Evolutionary conservation across 2,113 vertebrate genomes (phyloP), one percentile per base, ranked within the genome.

Genomic region (Talpa occidentalis): DNA sequence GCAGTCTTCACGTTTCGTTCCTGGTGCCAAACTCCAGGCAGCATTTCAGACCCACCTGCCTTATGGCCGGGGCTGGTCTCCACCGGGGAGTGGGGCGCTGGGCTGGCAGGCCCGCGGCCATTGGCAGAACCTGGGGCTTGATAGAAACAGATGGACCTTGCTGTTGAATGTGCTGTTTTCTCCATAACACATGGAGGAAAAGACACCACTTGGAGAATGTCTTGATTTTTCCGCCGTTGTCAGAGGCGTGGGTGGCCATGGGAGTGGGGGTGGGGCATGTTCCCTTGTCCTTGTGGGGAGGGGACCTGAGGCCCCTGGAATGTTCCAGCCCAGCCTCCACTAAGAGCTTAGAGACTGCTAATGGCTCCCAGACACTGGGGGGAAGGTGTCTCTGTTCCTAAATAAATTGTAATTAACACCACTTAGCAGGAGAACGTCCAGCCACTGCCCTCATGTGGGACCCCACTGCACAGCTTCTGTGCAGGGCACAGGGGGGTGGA

Each of bases 71-170:
- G 66, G 84, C 92, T 96, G 96, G 83, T 35, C 70, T 59, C 24
- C 49, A 91, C 35, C 16, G 49, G 67, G 94, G 64, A 90, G 35
- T 7, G 83, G 94, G 90, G 91, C 89, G 40, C 80, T 32, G 78
- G 60, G 84, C 92, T 96, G 96, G 83, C 90, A 96, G 94, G 88
- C 66, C 1, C 79, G 10, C 4, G 86, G 32, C 90, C 90, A 24
- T 10, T 77, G 95, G 83, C 67, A 89, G 94, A 84, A 94, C 54
- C 78, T 2, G 37, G 67, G 62, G 84, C 54, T 85, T 93, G 69
- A 54, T 42, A 69, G 24, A 14, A 94, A 37, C 88, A 97, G 94
- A 84, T 96, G 93, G 96, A 78, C 66, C 12, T 62, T 62, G 89
- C 73, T 14, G 67, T 87, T 60, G 59, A 37, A 69, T 3, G 37